Evolutionary conservation across 2,113 vertebrate genomes (phyloP), one percentile per base, ranked within the genome.

Genomic region (Ictalurus punctatus): DNA sequence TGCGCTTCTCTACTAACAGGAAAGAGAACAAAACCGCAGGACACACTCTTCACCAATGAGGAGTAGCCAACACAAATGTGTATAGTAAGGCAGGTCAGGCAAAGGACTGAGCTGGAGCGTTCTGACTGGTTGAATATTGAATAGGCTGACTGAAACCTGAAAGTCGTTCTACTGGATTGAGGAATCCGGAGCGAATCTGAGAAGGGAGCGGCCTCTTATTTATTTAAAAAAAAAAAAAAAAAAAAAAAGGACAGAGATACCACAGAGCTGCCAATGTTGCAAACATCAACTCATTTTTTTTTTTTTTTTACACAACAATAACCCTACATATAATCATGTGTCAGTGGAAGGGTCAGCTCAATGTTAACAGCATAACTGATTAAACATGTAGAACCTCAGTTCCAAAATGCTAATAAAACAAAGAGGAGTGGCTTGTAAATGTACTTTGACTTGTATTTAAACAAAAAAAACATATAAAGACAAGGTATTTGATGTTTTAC

Each of bases 91-190:
- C 34, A 86, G 44, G 83, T 40, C 59, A 48, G 21, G 65, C 27
- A 54, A 37, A n/a, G 58, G 86, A 63, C 82, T 87, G 61, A 89
- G 83, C 78, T 89, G 85, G 85, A 89, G 23, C 63, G 9, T 19
- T 90, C 34, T 86, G 82, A 92, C 86, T 88, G 92, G 89, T 40
- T 61, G 58, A 63, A 52, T 5, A 25, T 54, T 69, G 7, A 87
- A 87, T 5, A 83, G 69, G 48, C 69, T 19, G 67, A 9, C 79
- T 63, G 34, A 37, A 65, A 83, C 23, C 54, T 27, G 65, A 88
- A 83, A 85, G 74, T 59, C 81, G 59, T 40, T 86, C 67, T 82
- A 86, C 87, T 76, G 63, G 87, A 90, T 87, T 63, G 8, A 88
- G 27, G 79, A 86, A 90, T 73, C 37, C 34, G 65, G 85, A 81